Percentiles rank a stretch among this genome's conserved stretches.
Conservation (phyloP, 2,888 invertebrate species). For the Parthenolecanium corni region DNA sequence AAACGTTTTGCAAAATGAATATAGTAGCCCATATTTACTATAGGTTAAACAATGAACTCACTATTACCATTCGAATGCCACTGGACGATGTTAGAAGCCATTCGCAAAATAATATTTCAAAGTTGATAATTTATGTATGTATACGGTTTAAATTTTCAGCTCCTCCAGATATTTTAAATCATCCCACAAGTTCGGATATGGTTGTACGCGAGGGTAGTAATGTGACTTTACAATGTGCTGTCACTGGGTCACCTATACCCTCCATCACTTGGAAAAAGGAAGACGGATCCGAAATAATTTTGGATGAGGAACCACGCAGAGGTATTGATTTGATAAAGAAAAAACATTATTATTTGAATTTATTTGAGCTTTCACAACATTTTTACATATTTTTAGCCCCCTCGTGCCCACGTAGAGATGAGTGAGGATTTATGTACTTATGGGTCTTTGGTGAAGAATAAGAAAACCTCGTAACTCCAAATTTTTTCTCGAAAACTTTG, state of each 20-base stretch:
- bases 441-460: too few species aligned
- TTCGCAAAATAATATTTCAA: background rate
- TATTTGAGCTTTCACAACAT: too few species aligned
- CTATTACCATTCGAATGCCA: background rate
- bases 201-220: constrained; percentile 75
- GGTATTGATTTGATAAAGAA: background rate
- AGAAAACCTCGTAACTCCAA: too few species aligned
- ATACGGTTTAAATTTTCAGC: constrained; percentile 44
- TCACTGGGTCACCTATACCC: constrained; percentile 74
- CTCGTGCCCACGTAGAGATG: too few species aligned
- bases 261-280: constrained; percentile 79
- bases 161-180: constrained; percentile 75
- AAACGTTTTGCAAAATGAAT: background rate
- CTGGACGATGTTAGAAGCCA: background rate
- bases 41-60: background rate
- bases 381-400: too few species aligned
- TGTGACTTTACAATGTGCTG: constrained; percentile 73
- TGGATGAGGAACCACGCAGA: constrained; percentile 5
- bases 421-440: too few species aligned
- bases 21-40: background rate
- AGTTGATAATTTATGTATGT: background rate
- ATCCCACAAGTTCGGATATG: constrained; percentile 75
- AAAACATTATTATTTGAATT: too few species aligned
- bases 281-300: constrained; percentile 50
- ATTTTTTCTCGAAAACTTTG: too few species aligned